Conservation (phyloP, 2,888 invertebrate genomes). For the Acanthoscelides obtectus region DNA sequence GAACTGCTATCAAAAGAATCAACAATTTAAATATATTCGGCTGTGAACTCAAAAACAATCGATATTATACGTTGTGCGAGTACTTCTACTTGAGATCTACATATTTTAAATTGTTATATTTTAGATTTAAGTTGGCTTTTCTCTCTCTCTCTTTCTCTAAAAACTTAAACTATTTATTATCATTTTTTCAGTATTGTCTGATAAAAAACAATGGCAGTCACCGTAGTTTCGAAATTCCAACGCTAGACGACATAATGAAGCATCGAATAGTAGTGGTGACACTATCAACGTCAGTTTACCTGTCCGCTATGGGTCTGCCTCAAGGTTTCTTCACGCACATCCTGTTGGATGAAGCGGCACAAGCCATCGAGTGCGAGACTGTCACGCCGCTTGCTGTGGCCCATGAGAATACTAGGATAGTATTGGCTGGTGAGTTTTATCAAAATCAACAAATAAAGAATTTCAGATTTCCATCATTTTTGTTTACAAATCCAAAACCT, state of each 20-base stretch:
- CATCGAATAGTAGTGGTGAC: slow-evolving; percentile 75
- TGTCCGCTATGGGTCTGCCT: slow-evolving; percentile 63
- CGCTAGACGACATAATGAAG: slow-evolving; percentile 63
- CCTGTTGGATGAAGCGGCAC: slow-evolving; percentile 81
- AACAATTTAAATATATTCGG: too few species aligned
- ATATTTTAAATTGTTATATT: too few species aligned
- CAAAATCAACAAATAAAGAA: too few species aligned
- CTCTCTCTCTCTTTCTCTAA: neutral
- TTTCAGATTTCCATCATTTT: too few species aligned
- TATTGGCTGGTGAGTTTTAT: slow-evolving; percentile 66
- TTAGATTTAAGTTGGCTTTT: too few species aligned
- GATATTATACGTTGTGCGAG: too few species aligned
- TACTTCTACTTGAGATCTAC: too few species aligned
- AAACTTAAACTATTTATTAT: neutral
- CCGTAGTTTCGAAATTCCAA: slow-evolving; percentile 63
- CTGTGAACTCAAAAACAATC: too few species aligned
- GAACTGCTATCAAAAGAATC: too few species aligned
- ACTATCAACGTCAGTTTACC: slow-evolving; percentile 69
- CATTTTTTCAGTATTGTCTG: slow-evolving; percentile 62
- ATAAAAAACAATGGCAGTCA: slow-evolving; percentile 55
- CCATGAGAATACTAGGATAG: slow-evolving; percentile 65
- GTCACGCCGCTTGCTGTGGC: slow-evolving; percentile 75
- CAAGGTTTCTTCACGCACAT: slow-evolving; percentile 75
- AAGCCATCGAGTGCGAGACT: slow-evolving; percentile 82
- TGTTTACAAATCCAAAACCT: too few species aligned